Evolutionary conservation across 2,888 invertebrate species (phyloP), one percentile per base, ranked within the genome.

Genomic region (Hanleya hanleyi): DNA sequence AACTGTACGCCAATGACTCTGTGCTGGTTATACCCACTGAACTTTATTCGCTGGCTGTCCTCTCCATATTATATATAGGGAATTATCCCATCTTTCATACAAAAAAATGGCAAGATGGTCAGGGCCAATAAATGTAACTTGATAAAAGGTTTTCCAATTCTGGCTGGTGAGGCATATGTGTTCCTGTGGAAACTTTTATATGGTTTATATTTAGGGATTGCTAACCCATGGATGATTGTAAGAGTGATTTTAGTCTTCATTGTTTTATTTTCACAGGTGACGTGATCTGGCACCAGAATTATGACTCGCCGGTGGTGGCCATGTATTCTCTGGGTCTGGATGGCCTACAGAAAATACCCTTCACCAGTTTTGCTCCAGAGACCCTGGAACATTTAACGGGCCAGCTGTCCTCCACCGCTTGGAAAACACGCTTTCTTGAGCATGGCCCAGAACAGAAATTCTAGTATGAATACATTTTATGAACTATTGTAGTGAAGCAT

Each of bases 271-370:
- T 29, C 32, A 29, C 78, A 91, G 91, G 97, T 0, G 94, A 94
- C 76, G 92, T 96, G 67, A 91, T 96, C 32, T 99, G 98, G 98
- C 94, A 96, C 78, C 93, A 94, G 65, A 95, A 97, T 89, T 93
- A 97, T 49, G 94, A 94, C 69, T 96, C 97, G 51, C 98, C 98
- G 0, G 95, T 98, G 0, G 95, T 98, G 65, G 97, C 96, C 0
- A 94, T 96, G 76, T 99, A 97, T 89, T 86, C 87, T 0, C 82
- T 92, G 71, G 89, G 90, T 69, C 80, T 83, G 22, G 92, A 92
- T 49, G 91, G 96, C 0, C 92, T 97, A 67, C 92, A 96, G 51
- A 94, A 95, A 69, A 94, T 96, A 64, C 97, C 97, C 0, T 97
- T 97, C 90, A 96, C 96, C 67, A 96, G 96, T 37, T 94, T 97